Conservation (phyloP, 2,113 vertebrate genomes). For the Zapus hudsonius region DNA sequence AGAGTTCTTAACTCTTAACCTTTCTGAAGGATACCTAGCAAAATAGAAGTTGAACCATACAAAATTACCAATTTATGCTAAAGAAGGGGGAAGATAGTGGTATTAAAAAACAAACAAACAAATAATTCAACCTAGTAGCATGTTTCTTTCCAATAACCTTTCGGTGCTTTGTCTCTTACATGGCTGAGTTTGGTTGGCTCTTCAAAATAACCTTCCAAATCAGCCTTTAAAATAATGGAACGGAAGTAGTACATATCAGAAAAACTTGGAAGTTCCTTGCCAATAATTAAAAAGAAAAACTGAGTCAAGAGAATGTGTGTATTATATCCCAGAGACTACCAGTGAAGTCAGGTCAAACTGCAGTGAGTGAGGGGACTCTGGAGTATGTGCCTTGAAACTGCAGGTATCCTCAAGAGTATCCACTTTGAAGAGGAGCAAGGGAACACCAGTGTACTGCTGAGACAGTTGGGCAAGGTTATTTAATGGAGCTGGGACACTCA, state of each 20-base stretch:
- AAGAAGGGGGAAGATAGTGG: background rate
- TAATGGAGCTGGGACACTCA: background rate
- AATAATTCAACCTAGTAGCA: background rate
- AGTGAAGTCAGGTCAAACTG: background rate
- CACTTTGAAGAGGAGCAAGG: too few species aligned
- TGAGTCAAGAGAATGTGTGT: background rate
- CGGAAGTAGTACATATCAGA: background rate
- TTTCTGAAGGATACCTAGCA: constrained; percentile 6
- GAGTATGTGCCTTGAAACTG: background rate
- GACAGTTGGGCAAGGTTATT: background rate
- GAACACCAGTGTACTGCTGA: background rate
- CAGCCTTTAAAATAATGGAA: background rate
- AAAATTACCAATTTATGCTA: constrained; percentile 5
- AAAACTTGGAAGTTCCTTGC: constrained; percentile 32
- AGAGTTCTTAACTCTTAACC: background rate
- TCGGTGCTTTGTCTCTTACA: background rate
- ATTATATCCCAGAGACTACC: background rate
- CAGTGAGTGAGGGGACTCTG: background rate
- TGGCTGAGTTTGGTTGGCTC: constrained; percentile 6
- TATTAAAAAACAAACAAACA: too few species aligned
- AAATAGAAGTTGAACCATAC: background rate
- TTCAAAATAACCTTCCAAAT: background rate
- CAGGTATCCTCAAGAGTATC: background rate
- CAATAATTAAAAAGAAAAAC: background rate
- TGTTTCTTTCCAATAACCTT: constrained; percentile 20